Evolutionary conservation across 2,113 vertebrate species (phyloP).

Genomic region (Crocuta crocuta): DNA sequence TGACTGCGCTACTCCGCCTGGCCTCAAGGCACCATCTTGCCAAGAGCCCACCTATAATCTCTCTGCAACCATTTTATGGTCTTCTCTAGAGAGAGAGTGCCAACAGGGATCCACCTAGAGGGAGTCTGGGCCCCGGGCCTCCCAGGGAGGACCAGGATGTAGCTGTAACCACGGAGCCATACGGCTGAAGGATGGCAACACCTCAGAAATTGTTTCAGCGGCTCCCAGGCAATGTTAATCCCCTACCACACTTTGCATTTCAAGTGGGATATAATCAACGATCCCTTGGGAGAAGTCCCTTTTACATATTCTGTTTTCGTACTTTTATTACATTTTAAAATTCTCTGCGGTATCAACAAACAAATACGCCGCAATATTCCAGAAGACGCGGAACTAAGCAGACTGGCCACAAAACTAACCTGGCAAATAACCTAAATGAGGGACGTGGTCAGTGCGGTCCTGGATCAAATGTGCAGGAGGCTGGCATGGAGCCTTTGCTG

Average conservation of each 20-base stretch:
- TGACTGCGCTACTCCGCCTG: background rate
- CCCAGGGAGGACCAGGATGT: background rate
- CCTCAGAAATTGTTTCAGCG: conserved; percentile 26
- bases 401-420: background rate
- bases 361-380: conserved; percentile 37
- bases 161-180: background rate
- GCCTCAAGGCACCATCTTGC: background rate
- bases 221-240: conserved; percentile 1
- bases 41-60: background rate
- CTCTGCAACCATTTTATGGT: background rate
- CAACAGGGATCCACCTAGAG: background rate
- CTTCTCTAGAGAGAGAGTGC: background rate
- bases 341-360: conserved; percentile 52
- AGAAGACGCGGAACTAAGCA: background rate
- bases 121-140: background rate
- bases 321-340: conserved; percentile 62
- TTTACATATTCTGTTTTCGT: background rate
- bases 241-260: conserved; percentile 26
- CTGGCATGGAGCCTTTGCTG: background rate
- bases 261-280: conserved; percentile 6
- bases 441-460: background rate
- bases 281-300: conserved; percentile 1
- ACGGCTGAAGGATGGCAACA: background rate
- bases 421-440: background rate
- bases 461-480: background rate